Evolutionary conservation across 2,888 invertebrate genomes (phyloP), one percentile per base, ranked within the genome.

Genomic region (Brenthis daphne): DNA sequence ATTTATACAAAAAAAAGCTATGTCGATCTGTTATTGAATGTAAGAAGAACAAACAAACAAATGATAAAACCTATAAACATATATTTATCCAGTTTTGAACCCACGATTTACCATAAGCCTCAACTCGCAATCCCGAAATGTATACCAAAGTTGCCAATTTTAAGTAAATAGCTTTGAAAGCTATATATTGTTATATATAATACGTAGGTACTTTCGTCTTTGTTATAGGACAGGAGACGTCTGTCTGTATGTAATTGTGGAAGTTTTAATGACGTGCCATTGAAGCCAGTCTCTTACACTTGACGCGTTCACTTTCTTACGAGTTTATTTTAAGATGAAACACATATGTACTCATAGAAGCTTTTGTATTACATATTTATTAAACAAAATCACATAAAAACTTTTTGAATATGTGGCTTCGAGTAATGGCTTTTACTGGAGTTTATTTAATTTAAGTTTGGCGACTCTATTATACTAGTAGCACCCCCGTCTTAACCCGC

Each of bases 191-290:
- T 33, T 20, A 48, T 58, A 47, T 43, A 43, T 47, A 54, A 33
- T 20, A 20, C 53, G 43, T 54, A 37, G 20, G 20, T 20, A 1
- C 53, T 37, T 63, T 53, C 20, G 53, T 20, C 63, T 63, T 54
- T 63, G 63, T 53, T 63, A 54, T 53, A 63, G 37, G 37, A 43
- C 37, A 43, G 37, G 61, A 50, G 47, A 48, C 60, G 60, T 60
- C 61, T 67, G 60, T 60, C 61, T 67, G 63, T 67, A 61, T 65
- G 72, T 70, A 69, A 74, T 74, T 73, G 72, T 69, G 67, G 65
- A 74, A 74, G 74, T 74, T 74, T 70, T 74, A 74, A 74, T 67
- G 72, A 74, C 67, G 68, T 66, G 56, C 66, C 60, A 66, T 69
- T 69, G 71, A 69, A 65, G 69, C 63, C 43, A 61, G 56, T 66